phyloP scores from a whole-genome alignment of 2,888 invertebrate genomes.

The Clepsis dumicolana region DNA sequence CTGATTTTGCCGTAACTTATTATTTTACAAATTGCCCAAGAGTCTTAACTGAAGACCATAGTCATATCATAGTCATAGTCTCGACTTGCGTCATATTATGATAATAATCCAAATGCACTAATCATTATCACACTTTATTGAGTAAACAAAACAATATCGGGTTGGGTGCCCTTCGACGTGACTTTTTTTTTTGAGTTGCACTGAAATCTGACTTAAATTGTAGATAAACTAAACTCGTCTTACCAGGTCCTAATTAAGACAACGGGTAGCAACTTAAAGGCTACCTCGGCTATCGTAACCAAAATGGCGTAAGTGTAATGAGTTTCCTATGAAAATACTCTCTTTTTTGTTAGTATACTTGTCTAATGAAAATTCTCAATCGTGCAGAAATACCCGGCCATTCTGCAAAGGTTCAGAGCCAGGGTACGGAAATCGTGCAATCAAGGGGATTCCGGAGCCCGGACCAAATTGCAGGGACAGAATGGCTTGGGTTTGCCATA shows the following conservation, averaged over 20 bases:
- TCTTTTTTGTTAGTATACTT: too few species aligned
- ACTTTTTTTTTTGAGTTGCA: too few species aligned
- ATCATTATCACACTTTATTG: background rate
- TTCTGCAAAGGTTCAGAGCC: slow-evolving; percentile 9
- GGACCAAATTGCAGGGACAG: slow-evolving; percentile 47
- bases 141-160: background rate
- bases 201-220: background rate
- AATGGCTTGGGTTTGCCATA: slow-evolving; percentile 11
- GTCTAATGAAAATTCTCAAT: slow-evolving; percentile 16
- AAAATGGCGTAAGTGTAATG: background rate
- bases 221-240: background rate
- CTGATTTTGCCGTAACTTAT: too few species aligned
- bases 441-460: slow-evolving; percentile 59
- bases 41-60: too few species aligned
- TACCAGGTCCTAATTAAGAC: background rate
- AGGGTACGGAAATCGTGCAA: slow-evolving; percentile 59
- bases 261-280: background rate
- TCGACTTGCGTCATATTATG: too few species aligned
- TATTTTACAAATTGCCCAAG: too few species aligned
- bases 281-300: background rate
- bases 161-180: too few species aligned
- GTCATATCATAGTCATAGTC: too few species aligned
- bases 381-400: slow-evolving; percentile 20
- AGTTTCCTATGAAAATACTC: too few species aligned
- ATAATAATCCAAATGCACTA: too few species aligned